Conservation (phyloP, 2,797 vertebrate genomes). For the Epinephelus coioides region DNA sequence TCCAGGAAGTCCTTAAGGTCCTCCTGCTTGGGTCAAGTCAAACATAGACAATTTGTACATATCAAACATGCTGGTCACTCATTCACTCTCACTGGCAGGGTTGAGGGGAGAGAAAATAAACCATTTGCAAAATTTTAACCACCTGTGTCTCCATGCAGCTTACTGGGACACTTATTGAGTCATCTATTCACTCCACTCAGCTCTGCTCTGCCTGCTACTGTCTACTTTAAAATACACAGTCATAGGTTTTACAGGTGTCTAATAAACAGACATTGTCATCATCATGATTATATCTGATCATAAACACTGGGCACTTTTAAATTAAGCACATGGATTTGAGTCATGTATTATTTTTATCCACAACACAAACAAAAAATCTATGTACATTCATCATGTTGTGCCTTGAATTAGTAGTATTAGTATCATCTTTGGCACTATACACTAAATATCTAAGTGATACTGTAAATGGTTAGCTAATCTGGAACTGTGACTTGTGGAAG, state of each 20-base stretch:
- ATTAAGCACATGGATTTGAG: neutral
- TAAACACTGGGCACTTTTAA: neutral
- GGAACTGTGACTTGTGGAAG: conserved; percentile 1
- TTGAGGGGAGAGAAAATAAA: conserved; percentile 40
- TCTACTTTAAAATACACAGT: neutral
- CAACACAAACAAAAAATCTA: neutral
- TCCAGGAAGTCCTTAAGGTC: conserved; percentile 7
- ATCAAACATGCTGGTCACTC: conserved; percentile 53
- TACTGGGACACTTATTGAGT: conserved; percentile 49
- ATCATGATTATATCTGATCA: neutral
- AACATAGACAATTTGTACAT: conserved; percentile 27
- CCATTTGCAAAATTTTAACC: conserved; percentile 67
- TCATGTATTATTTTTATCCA: neutral
- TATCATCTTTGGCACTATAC: conserved; percentile 24
- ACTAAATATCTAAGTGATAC: conserved; percentile 6
- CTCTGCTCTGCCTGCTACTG: neutral
- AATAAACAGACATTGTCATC: neutral
- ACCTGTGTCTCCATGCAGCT: conserved; percentile 20
- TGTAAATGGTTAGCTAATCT: conserved; percentile 17
- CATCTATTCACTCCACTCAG: conserved; percentile 42
- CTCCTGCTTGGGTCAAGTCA: conserved; percentile 19
- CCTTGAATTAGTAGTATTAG: neutral
- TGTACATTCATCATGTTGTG: conserved; percentile 8
- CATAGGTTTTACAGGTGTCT: neutral
- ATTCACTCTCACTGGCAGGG: conserved; percentile 54